These are phyloP conservation scores for Parelbella ahira DNA, from an alignment of 2,888 invertebrate species.

Conservation along the genomic window DNA sequence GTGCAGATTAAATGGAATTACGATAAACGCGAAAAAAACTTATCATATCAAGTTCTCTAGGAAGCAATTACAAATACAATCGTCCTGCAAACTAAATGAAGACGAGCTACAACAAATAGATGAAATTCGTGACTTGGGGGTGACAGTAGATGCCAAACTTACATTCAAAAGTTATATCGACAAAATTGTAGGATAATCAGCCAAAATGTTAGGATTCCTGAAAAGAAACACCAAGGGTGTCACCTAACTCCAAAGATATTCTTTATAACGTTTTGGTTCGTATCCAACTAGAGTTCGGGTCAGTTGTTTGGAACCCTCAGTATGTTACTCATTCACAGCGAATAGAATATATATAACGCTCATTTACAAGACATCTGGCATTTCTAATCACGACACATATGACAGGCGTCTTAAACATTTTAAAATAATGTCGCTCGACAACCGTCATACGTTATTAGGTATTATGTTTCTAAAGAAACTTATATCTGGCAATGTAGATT, in stretches of 20 bases:
- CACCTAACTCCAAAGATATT: slow-evolving; percentile 7
- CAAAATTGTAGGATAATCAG: slow-evolving; percentile 17
- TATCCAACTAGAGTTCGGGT: slow-evolving; percentile 16
- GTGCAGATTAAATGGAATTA: slow-evolving; percentile 26
- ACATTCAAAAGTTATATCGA: slow-evolving; percentile 23
- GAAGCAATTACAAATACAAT: slow-evolving; percentile 7
- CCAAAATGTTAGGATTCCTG: slow-evolving; percentile 23
- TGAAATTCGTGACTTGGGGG: slow-evolving; percentile 24
- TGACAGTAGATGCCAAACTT: slow-evolving; percentile 22
- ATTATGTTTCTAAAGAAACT: slow-evolving; percentile 3
- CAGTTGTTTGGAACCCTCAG: slow-evolving; percentile 9
- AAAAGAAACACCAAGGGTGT: slow-evolving; percentile 23
- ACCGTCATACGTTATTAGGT: neutral
- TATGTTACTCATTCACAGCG: too few relatives aligned
- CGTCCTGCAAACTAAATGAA: slow-evolving; percentile 13
- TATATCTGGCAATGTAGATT: neutral
- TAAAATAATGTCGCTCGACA: too few relatives aligned
- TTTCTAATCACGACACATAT: too few relatives aligned
- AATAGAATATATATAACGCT: too few relatives aligned
- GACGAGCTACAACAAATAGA: slow-evolving; percentile 3
- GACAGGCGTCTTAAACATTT: too few relatives aligned
- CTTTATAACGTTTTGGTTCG: slow-evolving; percentile 19
- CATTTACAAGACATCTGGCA: too few relatives aligned
- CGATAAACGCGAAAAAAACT: slow-evolving; percentile 21
- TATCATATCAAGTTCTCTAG: slow-evolving; percentile 24